Evolutionary conservation across 2,888 invertebrate genomes (phyloP).

Genomic region (Xanthorhoe designata): DNA sequence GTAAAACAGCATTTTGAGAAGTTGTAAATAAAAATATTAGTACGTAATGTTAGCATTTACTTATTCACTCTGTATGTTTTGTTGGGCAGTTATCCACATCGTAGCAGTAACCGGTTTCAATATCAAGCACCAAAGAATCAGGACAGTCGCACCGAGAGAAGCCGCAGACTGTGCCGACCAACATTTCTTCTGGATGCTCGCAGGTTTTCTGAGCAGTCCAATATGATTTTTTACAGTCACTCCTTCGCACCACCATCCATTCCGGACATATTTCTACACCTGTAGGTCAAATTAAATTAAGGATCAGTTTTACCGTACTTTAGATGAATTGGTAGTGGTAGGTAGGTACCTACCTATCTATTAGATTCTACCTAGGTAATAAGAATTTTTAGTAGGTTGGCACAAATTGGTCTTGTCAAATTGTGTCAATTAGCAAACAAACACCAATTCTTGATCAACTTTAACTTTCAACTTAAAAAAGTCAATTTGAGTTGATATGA

Average conservation of each 20-base stretch:
- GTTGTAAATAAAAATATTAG: no score
- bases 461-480: no score
- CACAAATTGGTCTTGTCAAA: neutral
- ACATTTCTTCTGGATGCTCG: constrained; percentile 57
- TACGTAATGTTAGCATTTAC: no score
- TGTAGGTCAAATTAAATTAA: constrained; percentile 34
- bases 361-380: no score
- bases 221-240: constrained; percentile 57
- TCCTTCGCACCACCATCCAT: constrained; percentile 57
- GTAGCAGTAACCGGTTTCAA: constrained; percentile 65
- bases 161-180: constrained; percentile 65
- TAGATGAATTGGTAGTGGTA: no score
- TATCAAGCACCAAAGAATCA: constrained; percentile 58
- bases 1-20: no score
- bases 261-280: constrained; percentile 68
- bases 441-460: neutral
- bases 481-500: no score
- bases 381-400: no score
- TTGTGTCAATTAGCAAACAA: neutral
- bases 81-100: constrained; percentile 70
- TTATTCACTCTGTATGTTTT: constrained; percentile 45
- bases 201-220: constrained; percentile 68
- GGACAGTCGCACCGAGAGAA: constrained; percentile 72
- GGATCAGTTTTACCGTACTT: no score
- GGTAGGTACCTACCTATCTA: no score